Base-by-base conservation (phyloP, 2,888 invertebrate genomes). In the Epistrophe eligans region DNA sequence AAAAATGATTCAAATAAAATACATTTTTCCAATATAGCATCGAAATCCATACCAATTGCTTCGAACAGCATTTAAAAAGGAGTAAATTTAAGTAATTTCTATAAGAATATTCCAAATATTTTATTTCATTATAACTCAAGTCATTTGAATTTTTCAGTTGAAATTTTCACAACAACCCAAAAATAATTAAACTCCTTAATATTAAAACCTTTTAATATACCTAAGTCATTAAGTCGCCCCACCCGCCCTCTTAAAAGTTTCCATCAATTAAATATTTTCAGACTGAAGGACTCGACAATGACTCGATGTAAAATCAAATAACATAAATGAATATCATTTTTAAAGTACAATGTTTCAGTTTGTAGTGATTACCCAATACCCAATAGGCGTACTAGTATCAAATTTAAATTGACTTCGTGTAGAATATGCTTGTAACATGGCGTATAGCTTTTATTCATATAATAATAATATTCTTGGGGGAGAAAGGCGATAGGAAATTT, bases 331-430 rank as follows among this genome's bases (percentile, higher is more conserved):
- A 19, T 19, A 19, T 50, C 9, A 50, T 50, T 50, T 19, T 9
- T 60, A 50, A 24, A 43, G 15, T 66, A 19, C 48, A 58, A 73
- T 80, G 40, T 48, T 50, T 67, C 74, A 50, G n/a, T 70, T 66
- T 43, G 40, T 55, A 71, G 55, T 43, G 10, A 57, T 40, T 32
- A 32, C 10, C 11, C 58, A 17, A 58, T 35, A n/a, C 58, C 58
- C 57, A 64, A 52, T 45, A 10, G 70, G 62, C 28, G 11, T 38
- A 24, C 24, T 24, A 17, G 28, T 66, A 32, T 66, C 48, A n/a
- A 66, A 32, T 43, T 32, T 32, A 66, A 66, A 32, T 58, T 58
- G 10, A 58, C 58, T 38, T 58, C 35, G n/a, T 58, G 17, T 17
- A 50, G 19, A 35, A 2, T 6, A 17, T 17, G 6, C 58, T 58